Evolutionary conservation across 2,113 vertebrate genomes (phyloP).

Genomic region (Meles meles): DNA sequence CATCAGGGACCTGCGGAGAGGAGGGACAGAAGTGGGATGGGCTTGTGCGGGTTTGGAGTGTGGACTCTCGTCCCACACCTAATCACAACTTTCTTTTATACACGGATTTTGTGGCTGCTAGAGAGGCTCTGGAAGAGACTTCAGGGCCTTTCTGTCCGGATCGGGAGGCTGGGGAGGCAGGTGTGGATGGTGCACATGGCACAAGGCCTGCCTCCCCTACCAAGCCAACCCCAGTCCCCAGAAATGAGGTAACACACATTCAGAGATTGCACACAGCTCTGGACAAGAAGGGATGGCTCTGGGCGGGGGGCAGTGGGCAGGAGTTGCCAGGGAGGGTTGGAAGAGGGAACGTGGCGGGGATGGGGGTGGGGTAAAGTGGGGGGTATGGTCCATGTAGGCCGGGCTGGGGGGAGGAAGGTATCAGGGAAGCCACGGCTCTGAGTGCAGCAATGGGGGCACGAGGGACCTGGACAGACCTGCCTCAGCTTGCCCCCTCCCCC

Average conservation of each 20-base stretch:
- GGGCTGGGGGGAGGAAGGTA: not conserved
- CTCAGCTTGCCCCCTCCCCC: too few species aligned
- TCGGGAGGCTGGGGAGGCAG: not conserved
- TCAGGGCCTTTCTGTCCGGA: not conserved
- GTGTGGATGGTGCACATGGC: not conserved
- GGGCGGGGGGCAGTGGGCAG: not conserved
- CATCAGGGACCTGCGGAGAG: not conserved
- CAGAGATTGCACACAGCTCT: not conserved
- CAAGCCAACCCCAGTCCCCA: not conserved
- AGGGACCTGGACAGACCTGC: not conserved
- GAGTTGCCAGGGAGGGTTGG: not conserved
- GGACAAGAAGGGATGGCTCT: not conserved
- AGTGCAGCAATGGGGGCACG: not conserved
- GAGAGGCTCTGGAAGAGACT: not conserved
- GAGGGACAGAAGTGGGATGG: not conserved
- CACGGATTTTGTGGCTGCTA: not conserved
- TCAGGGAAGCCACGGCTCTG: not conserved
- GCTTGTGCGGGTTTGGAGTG: not conserved
- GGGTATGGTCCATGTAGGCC: not conserved
- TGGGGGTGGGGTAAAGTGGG: not conserved
- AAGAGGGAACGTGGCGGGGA: not conserved
- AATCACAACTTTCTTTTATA: not conserved
- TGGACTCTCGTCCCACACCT: not conserved
- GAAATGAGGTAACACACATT: not conserved
- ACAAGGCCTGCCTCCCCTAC: not conserved